Evolutionary conservation across 2,888 invertebrate genomes (phyloP), one percentile per base, ranked within the genome.

Genomic region (Argyresthia albistria): DNA sequence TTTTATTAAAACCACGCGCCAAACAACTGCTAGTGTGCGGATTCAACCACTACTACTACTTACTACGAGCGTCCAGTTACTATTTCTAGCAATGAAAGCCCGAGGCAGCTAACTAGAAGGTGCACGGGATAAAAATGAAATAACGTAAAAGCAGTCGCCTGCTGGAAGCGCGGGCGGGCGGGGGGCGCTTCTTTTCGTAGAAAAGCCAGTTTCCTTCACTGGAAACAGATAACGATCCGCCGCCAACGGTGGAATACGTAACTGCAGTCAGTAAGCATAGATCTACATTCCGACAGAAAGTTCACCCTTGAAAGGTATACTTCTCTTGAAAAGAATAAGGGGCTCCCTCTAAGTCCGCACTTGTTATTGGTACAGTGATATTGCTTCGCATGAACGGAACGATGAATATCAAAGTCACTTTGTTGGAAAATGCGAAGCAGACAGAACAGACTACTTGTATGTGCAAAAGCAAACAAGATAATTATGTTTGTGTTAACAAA

Each of bases 191-290:
- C 82, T 80, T 77, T 81, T 81, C 79, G 76, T 74, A 70, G 79
- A 79, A 80, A 83, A 84, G 80, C 75, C 83, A 83, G 86, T 83
- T 84, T 84, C 79, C 83, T 86, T 87, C 80, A 82, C 79, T 87
- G 77, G 83, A 83, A 86, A 86, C 82, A 86, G 87, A 86, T 87
- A 86, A 87, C 86, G 86, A 87, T 86, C 84, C 83, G 69, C 74
- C 78, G 78, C 80, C 79, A 80, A 79, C 86, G 82, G 81, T 81
- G 76, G 84, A 84, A 86, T 83, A 83, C 83, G 80, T 81, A 81
- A 81, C 79, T 81, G 79, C 80, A 82, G 70, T 78, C 72, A 70
- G 74, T 76, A 70, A 76, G 71, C 70, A 74, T 77, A 73, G 69
- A 76, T 79, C 75, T 82, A 77, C 79, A 76, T 79, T 75, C 69